Base-by-base conservation (phyloP, 2,113 vertebrate species). In the Bufo gargarizans region DNA sequence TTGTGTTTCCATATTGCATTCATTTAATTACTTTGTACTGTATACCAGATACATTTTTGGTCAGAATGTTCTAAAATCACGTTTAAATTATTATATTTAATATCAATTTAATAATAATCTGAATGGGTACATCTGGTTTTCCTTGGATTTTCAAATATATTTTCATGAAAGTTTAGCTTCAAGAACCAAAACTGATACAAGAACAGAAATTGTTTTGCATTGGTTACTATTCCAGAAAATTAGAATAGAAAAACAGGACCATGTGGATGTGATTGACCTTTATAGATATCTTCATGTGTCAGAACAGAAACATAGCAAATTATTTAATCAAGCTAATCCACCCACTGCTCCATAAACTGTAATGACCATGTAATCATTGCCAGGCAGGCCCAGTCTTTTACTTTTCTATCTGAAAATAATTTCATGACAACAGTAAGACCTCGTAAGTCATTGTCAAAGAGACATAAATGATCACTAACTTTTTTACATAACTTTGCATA, bases 281-380 rank as follows among this genome's bases (percentile, higher is more conserved):
- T 76, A 59, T 56, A 82, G 79, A 76, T 88, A 81, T 81, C 58
- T 65, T 76, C 61, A 50, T 47, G 63, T 82, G 86, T 88, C 79
- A 82, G 33, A 82, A 50, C 14, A 53, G 67, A 76, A 82, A 55
- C 49, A 74, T 14, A 49, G 78, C 55, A 87, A 82, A 82, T 88
- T 88, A 76, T 82, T 82, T 22, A 81, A 82, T 82, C 76, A 88
- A 82, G 55, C 79, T 77, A 82, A 74, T 88, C 61, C 43, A 74
- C 63, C 79, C 10, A 20, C 86, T 61, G 17, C 33, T 82, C 33
- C 72, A 58, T 74, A 82, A 63, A 82, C 45, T 63, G 10, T 49
- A 88, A 82, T 72, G 86, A 78, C 61, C 86, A 88, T 76, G 78
- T 11, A 33, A 61, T 71, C 43, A 12, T 4, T 50, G 17, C 12